Base-by-base conservation (phyloP, 35 echinoderm and acorn worm genomes). In the Diadema setosum region DNA sequence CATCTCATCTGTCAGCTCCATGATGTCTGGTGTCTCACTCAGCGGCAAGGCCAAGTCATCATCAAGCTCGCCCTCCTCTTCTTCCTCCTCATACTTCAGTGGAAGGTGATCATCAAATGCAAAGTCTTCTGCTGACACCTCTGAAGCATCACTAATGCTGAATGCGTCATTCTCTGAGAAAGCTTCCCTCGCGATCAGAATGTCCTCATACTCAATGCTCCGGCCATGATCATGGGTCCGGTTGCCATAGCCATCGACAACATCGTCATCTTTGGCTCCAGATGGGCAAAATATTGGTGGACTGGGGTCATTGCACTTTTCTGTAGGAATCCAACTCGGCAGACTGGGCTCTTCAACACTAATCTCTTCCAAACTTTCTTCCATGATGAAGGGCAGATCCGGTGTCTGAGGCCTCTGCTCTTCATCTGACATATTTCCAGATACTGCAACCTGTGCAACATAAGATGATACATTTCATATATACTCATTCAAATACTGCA, bases 81-180 rank as follows among this genome's bases (percentile, higher is more conserved):
- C 70, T 16, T 85, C 89, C 7, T 92, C 96, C 80, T 81, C 82
- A 20, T 83, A 57, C 82, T 95, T 99, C 82, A 99, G 20, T 1
- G 86, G 93, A 45, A 99, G 46, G 4, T 95, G 86, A 57, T 99
- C 96, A 94, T 99, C 96, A 87, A 92, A 99, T 20, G 87, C 89
- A 82, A 99, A 87, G 37, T 99, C 96, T 17, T 86, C 89, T 20
- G 91, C 65, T 41, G 91, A 89, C 3, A 99, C 73, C 37, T 95
- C 92, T 23, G 96, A 94, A 11, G 90, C 65, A 45, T 99, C 96
- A 45, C 96, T 99, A 9, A 99, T 94, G 56, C 92, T 94, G 84
- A 84, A 99, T 15, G 96, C 96, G 84, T 99, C 96, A 83, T 95
- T 99, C 58, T 99, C 96, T 0, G 96, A 99, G 59, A 98, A 99